Percentiles rank a stretch among this genome's conserved stretches.
Evolutionary conservation across 1,140 invertebrate genomes (phyloP).

Genomic region (Anoplophora glabripennis): DNA sequence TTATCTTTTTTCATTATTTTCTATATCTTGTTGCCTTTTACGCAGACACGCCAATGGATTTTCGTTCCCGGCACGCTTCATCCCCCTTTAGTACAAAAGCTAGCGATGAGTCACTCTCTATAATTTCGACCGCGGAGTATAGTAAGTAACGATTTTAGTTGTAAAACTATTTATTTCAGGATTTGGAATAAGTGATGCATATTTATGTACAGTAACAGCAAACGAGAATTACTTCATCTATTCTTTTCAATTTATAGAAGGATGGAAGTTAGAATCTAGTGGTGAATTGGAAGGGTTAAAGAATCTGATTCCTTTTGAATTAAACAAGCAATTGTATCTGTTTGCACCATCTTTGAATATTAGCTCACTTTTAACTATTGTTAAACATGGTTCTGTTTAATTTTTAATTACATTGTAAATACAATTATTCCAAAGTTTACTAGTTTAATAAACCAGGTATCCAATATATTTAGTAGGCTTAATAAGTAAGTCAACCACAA

Average conservation of each 20-base stretch:
- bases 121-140: no score
- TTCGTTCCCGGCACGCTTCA: no score
- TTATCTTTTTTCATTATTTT: no score
- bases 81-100: no score
- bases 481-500: no score
- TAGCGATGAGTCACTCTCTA: no score
- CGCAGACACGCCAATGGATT: no score
- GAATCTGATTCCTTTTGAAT: constrained; percentile 35
- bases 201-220: constrained; percentile 36
- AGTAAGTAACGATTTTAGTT: neutral
- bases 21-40: no score
- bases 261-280: constrained; percentile 39
- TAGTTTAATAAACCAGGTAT: no score
- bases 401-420: neutral
- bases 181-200: constrained; percentile 40
- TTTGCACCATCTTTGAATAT: constrained; percentile 37
- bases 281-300: constrained; percentile 36
- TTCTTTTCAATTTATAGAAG: constrained; percentile 36
- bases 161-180: constrained; percentile 24
- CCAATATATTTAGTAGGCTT: no score
- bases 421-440: no score
- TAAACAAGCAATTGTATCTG: constrained; percentile 36
- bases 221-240: constrained; percentile 37
- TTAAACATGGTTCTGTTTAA: constrained; percentile 31
- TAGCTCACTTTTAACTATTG: constrained; percentile 37